A percentile compares a stretch with the other conserved stretches of the same genome.
Conservation (phyloP, 2,113 vertebrate genomes). For the Scomber scombrus region DNA sequence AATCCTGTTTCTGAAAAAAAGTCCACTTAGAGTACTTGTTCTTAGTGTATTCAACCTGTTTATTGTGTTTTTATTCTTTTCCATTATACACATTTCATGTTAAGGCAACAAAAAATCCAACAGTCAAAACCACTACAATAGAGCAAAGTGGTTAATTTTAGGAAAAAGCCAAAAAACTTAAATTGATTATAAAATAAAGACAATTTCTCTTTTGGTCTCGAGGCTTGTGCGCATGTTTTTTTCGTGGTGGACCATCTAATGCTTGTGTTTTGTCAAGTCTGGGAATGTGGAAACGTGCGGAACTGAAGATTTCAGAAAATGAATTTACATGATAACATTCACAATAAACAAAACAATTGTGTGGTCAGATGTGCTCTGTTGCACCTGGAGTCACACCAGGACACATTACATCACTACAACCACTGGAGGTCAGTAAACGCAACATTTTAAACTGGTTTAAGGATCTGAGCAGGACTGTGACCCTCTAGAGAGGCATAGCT, state of each 20-base stretch:
- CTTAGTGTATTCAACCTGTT: slow-evolving; percentile 34
- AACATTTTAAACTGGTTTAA: background rate
- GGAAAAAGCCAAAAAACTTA: slow-evolving; percentile 11
- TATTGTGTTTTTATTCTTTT: slow-evolving; percentile 20
- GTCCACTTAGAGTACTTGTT: background rate
- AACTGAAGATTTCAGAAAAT: background rate
- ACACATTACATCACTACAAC: background rate
- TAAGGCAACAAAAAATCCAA: background rate
- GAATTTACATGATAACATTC: background rate
- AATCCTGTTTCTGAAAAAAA: background rate
- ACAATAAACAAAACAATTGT: background rate
- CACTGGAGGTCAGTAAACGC: slow-evolving; percentile 1
- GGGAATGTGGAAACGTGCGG: background rate
- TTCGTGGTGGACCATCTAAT: background rate
- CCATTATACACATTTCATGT: background rate
- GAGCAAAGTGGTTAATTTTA: background rate
- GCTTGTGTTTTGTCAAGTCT: background rate
- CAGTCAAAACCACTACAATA: background rate
- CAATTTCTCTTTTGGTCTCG: slow-evolving; percentile 44
- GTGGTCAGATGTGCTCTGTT: background rate
- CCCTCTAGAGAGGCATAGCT: background rate
- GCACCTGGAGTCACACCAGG: no score
- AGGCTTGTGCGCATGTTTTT: slow-evolving; percentile 25
- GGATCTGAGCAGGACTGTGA: background rate
- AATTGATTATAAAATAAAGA: slow-evolving; percentile 21